Evolutionary conservation across 2,888 invertebrate species (phyloP), one percentile per base, ranked within the genome.

Genomic region (Argyra leucocephala): DNA sequence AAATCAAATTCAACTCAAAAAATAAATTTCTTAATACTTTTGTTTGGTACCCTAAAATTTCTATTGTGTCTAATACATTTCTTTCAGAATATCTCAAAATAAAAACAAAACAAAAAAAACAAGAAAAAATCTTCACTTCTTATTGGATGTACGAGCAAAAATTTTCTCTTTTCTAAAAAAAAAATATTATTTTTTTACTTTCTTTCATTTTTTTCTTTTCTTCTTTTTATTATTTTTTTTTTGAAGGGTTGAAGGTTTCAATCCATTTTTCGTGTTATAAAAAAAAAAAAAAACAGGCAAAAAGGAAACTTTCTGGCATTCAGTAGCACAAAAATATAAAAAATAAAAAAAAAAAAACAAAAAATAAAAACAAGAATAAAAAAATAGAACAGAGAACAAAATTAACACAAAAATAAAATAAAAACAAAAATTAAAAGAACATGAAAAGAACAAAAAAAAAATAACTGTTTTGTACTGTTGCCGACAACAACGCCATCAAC

Each of bases 241-340:
- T 61, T 64, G 66, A 66, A 67, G 66, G 67, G 65, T 66, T 66
- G 67, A 68, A 68, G 66, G 65, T 67, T 66, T 66, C 67, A 65
- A 68, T 67, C 66, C 66, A 66, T 68, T 66, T 65, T 63, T 61
- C 31, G 31, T 48, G 18, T 48, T 48, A 2, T 18, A 48, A 48
- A 48, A 48, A 18, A 48, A 31, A 31, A 31, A 31, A 31, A 31
- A 31, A 3, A 31, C 31, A 31, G 12, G 7, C 31, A 6, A 12
- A 31, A 31, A 31, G 12, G 31, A 31, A 31, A 31, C 12, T 31
- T 31, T 31, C 31, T 31, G 31, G 31, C 48, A 15, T 48, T 12
- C 18, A 48, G 48, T 18, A 48, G 5, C 48, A 18, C 1, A 12
- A 5, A 18, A 48, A 5, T 18, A 9, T 5, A 18, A 18, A 18